Evolutionary conservation across 2,888 invertebrate genomes (phyloP), one percentile per base, ranked within the genome.

Genomic region (Camptogramma bilineatum): DNA sequence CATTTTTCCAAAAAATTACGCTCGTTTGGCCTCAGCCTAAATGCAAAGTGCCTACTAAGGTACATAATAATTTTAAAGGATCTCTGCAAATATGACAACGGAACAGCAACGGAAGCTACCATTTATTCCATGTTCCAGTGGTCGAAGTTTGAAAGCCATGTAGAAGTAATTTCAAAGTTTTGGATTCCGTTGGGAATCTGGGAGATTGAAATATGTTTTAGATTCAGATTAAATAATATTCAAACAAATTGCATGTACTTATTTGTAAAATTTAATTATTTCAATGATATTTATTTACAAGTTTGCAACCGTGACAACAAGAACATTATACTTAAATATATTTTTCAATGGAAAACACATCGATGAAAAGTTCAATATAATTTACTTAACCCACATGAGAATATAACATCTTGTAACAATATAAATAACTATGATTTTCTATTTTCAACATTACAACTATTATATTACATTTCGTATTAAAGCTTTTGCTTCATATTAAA

Each of bases 241-340:
- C 13, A 39, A 39, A 39, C 34, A 13, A 39, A 39, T 28, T 28
- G 28, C n/a, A 28, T 28, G 28, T 28, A 28, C 8, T 8, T 39
- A 39, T 4, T 39, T 39, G 34, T 39, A 39, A 39, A 39, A 39
- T 39, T 2, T 28, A 28, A 39, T 24, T 39, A 39, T 52, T 34
- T 57, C 17, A 59, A 55, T 62, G 52, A 68, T 44, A 46, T 65
- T 66, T 66, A 64, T 66, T 66, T 64, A 62, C 64, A 64, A 19
- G 13, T 13, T 21, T 47, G 31, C 31, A 48, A 64, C 13, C 47
- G 47, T 55, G 62, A 69, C 62, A 66, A 66, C 69, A 64, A 62
- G 58, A 69, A 55, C 39, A 39, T 7, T 44, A 44, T 17, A 39
- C 1, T 2, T 42, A 16, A n/a, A n/a, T 2, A 34, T 10, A 42